Conservation (phyloP, 2,113 vertebrate species). For the Zeus faber region DNA sequence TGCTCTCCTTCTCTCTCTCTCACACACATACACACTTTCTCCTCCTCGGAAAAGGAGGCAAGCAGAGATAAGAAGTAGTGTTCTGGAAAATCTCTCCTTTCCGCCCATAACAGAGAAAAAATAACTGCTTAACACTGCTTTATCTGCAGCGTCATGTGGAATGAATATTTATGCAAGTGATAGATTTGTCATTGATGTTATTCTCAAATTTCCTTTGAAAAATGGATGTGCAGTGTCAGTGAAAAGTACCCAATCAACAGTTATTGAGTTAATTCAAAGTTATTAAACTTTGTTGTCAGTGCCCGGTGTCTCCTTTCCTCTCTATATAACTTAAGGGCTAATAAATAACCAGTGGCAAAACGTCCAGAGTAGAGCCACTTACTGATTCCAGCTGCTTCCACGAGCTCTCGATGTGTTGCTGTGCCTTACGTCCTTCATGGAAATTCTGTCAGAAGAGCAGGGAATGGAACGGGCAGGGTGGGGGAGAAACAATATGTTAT, state of each 20-base stretch:
- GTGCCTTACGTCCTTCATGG: conserved; percentile 94
- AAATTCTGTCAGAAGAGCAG: conserved; percentile 80
- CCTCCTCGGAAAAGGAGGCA: conserved; percentile 42
- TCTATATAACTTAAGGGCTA: not conserved
- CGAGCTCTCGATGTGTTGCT: conserved; percentile 92
- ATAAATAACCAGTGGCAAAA: not conserved
- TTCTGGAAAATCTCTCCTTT: conserved; percentile 35
- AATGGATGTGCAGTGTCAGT: no score
- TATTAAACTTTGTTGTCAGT: no score
- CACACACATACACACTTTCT: conserved; percentile 26
- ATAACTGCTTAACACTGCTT: no score
- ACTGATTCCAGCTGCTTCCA: conserved; percentile 97
- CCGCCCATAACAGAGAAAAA: conserved; percentile 21
- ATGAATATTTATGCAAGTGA: no score
- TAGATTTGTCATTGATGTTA: no score
- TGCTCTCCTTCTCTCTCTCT: conserved; percentile 20
- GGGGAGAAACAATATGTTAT: conserved; percentile 9
- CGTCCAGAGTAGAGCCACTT: conserved; percentile 55
- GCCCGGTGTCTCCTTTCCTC: not conserved
- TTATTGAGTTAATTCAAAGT: no score
- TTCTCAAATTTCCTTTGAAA: no score
- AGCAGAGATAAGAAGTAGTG: conserved; percentile 52
- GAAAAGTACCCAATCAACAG: no score
- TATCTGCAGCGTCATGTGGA: no score
- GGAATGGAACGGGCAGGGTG: conserved; percentile 7